Base-by-base conservation (phyloP, 2,888 invertebrate genomes). In the Acanthosepion esculentum region DNA sequence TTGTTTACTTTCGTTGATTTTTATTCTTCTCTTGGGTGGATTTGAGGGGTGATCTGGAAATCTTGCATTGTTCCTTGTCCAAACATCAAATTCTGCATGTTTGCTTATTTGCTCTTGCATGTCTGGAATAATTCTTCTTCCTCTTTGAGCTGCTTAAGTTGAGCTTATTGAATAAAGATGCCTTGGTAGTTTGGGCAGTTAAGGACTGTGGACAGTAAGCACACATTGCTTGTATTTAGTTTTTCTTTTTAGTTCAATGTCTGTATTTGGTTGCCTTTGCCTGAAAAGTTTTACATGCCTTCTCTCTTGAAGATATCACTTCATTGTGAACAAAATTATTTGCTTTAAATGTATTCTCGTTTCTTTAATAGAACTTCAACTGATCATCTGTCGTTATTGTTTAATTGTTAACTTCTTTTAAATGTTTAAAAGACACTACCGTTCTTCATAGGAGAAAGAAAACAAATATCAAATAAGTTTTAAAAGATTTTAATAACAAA, bases 161-260 rank as follows among this genome's bases (percentile, higher is more conserved):
- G n/a, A n/a, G 78, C 78, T 78, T 78, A 18, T 78, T n/a, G n/a
- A n/a, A n/a, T 78, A 78, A 78, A n/a, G n/a, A 78, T 78, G 78
- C n/a, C n/a, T 78, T 78, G 78, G 78, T 78, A 33, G n/a, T 78
- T 78, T 78, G 10, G 78, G 18, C n/a, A 78, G 7, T 78, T 2
- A 78, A 33, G n/a, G n/a, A 78, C 12, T 78, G 78, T 33, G 15
- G n/a, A n/a, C n/a, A n/a, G 78, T 78, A n/a, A 78, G 18, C 33
- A 78, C 10, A 29, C 41, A 41, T 41, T 78, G 78, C 78, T 78
- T 78, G 78, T 78, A 33, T 78, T 78, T 78, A 15, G n/a, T n/a
- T n/a, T 78, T 78, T 78, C 78, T n/a, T 78, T 12, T 6, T 12
- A n/a, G 78, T 78, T 15, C 10, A 20, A 59, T 59, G 41, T 78